Evolutionary conservation across 1,140 invertebrate species (phyloP).

Genomic region (Subanguina moxae): DNA sequence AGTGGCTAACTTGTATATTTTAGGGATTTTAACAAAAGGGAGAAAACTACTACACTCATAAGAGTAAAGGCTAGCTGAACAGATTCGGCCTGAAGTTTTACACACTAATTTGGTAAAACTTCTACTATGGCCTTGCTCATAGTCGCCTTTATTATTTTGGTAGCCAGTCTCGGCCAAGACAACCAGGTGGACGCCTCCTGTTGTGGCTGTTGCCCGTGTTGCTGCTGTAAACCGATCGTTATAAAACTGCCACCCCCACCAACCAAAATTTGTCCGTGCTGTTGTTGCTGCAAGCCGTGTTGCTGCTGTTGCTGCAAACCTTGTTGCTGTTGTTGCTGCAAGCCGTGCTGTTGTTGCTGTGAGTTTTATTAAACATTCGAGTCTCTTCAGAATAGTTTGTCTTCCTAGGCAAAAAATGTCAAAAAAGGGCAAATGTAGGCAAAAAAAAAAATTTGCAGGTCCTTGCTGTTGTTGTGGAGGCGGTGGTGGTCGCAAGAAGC

Average conservation of each 20-base stretch:
- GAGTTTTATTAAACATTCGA: too few species aligned
- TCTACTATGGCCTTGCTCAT: neutral
- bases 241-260: slow-evolving; percentile 28
- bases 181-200: slow-evolving; percentile 14
- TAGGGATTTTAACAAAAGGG: too few species aligned
- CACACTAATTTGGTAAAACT: too few species aligned
- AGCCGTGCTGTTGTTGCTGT: slow-evolving; percentile 15
- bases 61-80: too few species aligned
- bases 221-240: slow-evolving; percentile 32
- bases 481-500: slow-evolving; percentile 26
- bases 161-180: neutral
- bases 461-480: slow-evolving; percentile 20
- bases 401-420: neutral
- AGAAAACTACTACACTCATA: too few species aligned
- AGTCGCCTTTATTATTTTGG: neutral
- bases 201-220: slow-evolving; percentile 25
- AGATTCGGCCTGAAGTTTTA: too few species aligned
- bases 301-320: slow-evolving; percentile 27
- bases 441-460: neutral
- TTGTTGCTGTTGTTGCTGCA: slow-evolving; percentile 33
- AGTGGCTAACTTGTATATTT: too few species aligned
- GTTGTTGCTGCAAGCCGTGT: slow-evolving; percentile 19
- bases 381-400: too few species aligned
- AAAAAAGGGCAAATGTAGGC: too few species aligned
- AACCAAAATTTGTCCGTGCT: slow-evolving; percentile 23